Evolutionary conservation across 2,888 invertebrate genomes (phyloP).

Genomic region (Tyria jacobaeae): DNA sequence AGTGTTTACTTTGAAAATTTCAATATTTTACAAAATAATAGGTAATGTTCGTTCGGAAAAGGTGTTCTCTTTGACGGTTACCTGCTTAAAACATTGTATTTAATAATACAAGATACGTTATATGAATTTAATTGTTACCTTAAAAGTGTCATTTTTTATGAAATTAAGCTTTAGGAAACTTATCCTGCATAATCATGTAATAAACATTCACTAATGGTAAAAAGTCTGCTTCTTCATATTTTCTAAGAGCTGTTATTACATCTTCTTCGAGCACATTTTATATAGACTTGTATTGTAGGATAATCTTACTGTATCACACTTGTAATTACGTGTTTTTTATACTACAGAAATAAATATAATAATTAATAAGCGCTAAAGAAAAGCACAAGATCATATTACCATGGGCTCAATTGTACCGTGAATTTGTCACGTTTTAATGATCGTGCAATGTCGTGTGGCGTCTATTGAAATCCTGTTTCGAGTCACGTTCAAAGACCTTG

Average conservation of each 20-base stretch:
- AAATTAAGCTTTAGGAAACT: not conserved
- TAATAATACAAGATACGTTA: not conserved
- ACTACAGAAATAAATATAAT: constrained; percentile 1
- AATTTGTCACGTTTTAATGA: constrained; percentile 56
- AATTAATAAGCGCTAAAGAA: constrained; percentile 47
- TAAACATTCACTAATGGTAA: constrained; percentile 9
- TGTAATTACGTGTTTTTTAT: not conserved
- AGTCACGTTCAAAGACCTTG: constrained; percentile 48
- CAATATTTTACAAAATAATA: no score
- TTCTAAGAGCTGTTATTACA: not conserved
- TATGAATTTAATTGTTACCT: constrained; percentile 2
- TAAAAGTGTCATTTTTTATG: not conserved
- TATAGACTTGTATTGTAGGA: not conserved
- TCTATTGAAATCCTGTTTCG: constrained; percentile 56
- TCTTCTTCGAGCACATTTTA: not conserved
- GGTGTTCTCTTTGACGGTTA: no score
- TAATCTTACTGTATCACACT: no score
- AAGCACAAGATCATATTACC: constrained; percentile 61
- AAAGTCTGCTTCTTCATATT: not conserved
- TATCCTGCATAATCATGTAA: constrained; percentile 10
- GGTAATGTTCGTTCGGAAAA: no score
- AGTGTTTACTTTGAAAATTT: no score
- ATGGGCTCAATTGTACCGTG: constrained; percentile 54
- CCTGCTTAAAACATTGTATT: not conserved
- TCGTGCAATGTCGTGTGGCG: constrained; percentile 64